Evolutionary conservation across 2,113 vertebrate genomes (phyloP).

Genomic region (Alligator sinensis): DNA sequence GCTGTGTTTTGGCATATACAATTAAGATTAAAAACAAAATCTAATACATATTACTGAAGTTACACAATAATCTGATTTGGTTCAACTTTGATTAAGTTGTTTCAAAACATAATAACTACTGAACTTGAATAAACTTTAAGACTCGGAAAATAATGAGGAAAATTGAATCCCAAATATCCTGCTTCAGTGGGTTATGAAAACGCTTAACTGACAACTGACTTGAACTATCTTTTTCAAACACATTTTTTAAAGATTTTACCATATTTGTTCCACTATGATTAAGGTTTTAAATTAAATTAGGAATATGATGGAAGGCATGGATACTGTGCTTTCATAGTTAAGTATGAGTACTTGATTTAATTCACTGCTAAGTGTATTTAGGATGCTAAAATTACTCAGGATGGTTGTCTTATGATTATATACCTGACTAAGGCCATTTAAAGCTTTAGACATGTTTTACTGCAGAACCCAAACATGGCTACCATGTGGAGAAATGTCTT

Average conservation of each 20-base stretch:
- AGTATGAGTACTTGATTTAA: neutral
- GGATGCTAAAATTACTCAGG: neutral
- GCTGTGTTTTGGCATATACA: neutral
- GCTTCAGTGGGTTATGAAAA: neutral
- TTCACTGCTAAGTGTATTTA: neutral
- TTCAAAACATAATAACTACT: neutral
- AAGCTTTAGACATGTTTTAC: neutral
- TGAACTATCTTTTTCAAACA: neutral
- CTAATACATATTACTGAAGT: neutral
- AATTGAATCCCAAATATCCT: neutral
- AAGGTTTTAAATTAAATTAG: neutral
- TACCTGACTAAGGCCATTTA: neutral
- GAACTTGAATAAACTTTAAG: neutral
- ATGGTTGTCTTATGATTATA: neutral
- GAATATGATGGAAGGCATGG: neutral
- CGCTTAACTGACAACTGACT: neutral
- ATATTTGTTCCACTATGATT: neutral
- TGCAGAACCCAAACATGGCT: neutral
- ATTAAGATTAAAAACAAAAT: neutral
- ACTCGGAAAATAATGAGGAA: neutral
- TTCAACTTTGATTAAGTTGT: neutral
- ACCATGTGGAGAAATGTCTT: neutral
- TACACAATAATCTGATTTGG: neutral
- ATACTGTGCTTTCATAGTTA: fast-evolving
- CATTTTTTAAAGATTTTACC: neutral